Percentiles rank a stretch among this genome's conserved stretches.
phyloP scores from a whole-genome alignment of 2,113 vertebrate genomes.

The Leiothrix lutea region DNA sequence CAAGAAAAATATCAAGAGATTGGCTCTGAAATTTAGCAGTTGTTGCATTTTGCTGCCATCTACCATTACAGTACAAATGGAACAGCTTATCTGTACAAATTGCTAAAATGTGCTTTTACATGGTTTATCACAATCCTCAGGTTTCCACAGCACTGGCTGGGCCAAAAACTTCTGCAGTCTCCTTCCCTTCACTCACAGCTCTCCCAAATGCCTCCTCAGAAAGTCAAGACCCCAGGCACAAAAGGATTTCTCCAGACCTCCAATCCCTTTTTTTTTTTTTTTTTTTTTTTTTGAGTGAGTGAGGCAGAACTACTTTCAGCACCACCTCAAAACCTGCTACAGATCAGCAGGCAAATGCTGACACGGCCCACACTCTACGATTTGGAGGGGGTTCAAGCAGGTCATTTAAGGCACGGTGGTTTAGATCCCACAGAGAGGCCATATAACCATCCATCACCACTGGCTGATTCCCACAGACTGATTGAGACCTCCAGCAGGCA shows the following conservation, averaged over 20 bases:
- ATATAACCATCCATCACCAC: not conserved
- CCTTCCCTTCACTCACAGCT: not conserved
- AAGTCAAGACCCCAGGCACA: not conserved
- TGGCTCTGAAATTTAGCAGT: not conserved
- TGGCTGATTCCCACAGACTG: not conserved
- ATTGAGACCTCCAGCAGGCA: not conserved
- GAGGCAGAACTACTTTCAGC: not conserved
- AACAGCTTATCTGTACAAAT: not conserved
- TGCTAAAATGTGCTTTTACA: not conserved
- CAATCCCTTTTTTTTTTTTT: not conserved
- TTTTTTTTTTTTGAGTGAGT: too few species aligned
- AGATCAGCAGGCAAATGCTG: not conserved
- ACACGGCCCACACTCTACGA: rapidly evolving
- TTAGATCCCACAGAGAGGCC: not conserved
- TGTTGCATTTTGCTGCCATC: not conserved
- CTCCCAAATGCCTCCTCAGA: not conserved
- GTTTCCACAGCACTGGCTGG: not conserved
- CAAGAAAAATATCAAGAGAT: not conserved
- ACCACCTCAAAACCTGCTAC: not conserved
- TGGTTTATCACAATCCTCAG: rapidly evolving
- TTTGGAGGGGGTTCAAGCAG: not conserved
- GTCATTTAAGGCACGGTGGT: not conserved
- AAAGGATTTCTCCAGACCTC: not conserved
- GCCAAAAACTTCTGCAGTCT: not conserved
- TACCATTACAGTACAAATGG: not conserved